Base-by-base conservation (phyloP, 2,888 invertebrate genomes). In the Notodonta dromedarius region DNA sequence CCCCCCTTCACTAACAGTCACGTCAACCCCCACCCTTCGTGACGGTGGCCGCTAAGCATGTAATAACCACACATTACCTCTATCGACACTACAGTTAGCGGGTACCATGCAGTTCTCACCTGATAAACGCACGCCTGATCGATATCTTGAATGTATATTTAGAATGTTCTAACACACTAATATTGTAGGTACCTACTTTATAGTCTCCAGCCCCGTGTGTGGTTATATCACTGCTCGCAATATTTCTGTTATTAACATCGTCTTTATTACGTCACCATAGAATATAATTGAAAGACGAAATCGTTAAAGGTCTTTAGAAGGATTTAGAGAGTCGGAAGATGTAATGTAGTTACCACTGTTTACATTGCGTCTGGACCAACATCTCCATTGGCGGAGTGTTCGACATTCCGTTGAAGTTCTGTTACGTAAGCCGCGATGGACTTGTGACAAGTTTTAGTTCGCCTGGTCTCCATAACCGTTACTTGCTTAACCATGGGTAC, bases 281-380 rank as follows among this genome's bases (percentile, higher is more conserved):
- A n/a, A n/a, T n/a, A 24, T 24, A 24, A 52, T 5, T 52, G 12
- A 35, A 1, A 50, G 0, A 2, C 9, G 3, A 9, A 16, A 24
- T 1, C n/a, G 3, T 2, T 48, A 3, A 7, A 35, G 24, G 24
- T 51, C 51, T 51, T 24, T 2, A 6, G 14, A 11, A 51, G 51
- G 51, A 24, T 24, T 24, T 24, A 2, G 24, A 24, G 24, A 24
- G 24, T 24, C 24, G 24, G 24, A 24, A 24, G 24, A 24, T 24
- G 24, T 24, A 24, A 24, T 24, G 24, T 24, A 24, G 24, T 2
- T 24, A 24, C 24, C 24, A 24, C 9, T 67, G 14, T 69, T 59
- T 58, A 63, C 56, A 56, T 54, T 42, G 5, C 53, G 44, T 63
- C 60, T 59, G 58, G 53, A 48, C 35, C 59, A 57, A 66, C 46